Percentiles rank a stretch among this genome's conserved stretches.
phyloP scores from a whole-genome alignment of 2,797 vertebrate genomes.

The Melanotaenia nigrans region DNA sequence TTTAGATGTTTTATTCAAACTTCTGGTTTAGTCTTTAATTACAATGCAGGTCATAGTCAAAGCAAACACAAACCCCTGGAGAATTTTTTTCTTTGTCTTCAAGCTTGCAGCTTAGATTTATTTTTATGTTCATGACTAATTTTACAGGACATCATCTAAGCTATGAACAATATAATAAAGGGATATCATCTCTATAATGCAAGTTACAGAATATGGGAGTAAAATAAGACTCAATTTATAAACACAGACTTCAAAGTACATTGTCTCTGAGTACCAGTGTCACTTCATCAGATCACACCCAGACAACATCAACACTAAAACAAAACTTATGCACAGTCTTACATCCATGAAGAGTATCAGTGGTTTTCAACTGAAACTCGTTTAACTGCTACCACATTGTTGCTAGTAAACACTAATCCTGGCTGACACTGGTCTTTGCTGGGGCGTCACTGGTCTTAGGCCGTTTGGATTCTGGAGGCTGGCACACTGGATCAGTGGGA shows the following conservation, averaged over 20 bases:
- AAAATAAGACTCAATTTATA: slow-evolving; percentile 6
- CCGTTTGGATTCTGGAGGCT: slow-evolving; percentile 88
- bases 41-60: neutral
- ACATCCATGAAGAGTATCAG: neutral
- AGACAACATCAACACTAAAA: neutral
- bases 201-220: slow-evolving; percentile 27
- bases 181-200: slow-evolving; percentile 6
- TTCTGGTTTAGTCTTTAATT: neutral
- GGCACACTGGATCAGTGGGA: slow-evolving; percentile 83
- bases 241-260: slow-evolving; percentile 9
- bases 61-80: slow-evolving; percentile 16
- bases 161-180: slow-evolving; percentile 19
- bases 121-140: slow-evolving; percentile 2
- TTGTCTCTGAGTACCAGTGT: slow-evolving; percentile 4
- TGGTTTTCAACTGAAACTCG: slow-evolving; percentile 6
- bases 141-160: slow-evolving; percentile 2
- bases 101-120: neutral
- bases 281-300: neutral
- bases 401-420: slow-evolving; percentile 38
- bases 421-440: slow-evolving; percentile 26
- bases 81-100: neutral
- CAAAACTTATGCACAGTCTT: neutral
- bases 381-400: slow-evolving; percentile 1
- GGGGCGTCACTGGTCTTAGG: slow-evolving; percentile 77
- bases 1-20: neutral